phyloP scores from a whole-genome alignment of 2,888 invertebrate species.

The Deilephila elpenor region DNA sequence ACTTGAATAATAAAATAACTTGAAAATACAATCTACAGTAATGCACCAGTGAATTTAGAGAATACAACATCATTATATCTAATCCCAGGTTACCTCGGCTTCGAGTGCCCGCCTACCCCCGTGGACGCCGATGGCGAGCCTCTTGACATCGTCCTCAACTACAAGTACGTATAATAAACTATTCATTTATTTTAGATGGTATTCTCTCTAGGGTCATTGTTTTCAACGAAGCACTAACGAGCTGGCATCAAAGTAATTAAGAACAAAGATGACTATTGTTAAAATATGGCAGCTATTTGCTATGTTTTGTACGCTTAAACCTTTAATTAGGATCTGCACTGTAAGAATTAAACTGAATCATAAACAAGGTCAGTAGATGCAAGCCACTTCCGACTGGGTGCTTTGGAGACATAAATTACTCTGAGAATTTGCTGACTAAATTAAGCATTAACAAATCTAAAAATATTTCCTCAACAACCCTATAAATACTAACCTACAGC shows the following conservation, averaged over 20 bases:
- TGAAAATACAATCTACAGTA: neutral
- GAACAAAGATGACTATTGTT: neutral
- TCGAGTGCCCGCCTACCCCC: constrained; percentile 58
- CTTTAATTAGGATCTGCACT: too few species aligned
- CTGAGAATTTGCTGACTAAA: too few species aligned
- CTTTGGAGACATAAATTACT: too few species aligned
- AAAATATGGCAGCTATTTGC: neutral
- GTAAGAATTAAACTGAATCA: too few species aligned
- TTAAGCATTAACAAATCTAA: too few species aligned
- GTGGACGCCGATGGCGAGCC: constrained; percentile 49
- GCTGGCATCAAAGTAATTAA: neutral
- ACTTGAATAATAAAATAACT: too few species aligned
- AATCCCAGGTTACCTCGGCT: constrained; percentile 63
- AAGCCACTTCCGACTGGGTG: too few species aligned
- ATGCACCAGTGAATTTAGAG: neutral
- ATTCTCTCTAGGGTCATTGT: neutral
- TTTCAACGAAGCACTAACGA: neutral
- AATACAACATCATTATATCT: constrained; percentile 23
- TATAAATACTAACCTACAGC: too few species aligned
- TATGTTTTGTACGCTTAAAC: neutral
- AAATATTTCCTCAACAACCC: too few species aligned
- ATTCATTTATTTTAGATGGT: neutral
- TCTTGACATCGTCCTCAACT: constrained; percentile 50
- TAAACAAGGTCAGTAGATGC: too few species aligned
- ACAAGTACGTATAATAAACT: constrained; percentile 54